Percentiles rank a stretch among this genome's conserved stretches.
phyloP scores from a whole-genome alignment of 2,888 invertebrate genomes.

The Chrysodeixis includens region DNA sequence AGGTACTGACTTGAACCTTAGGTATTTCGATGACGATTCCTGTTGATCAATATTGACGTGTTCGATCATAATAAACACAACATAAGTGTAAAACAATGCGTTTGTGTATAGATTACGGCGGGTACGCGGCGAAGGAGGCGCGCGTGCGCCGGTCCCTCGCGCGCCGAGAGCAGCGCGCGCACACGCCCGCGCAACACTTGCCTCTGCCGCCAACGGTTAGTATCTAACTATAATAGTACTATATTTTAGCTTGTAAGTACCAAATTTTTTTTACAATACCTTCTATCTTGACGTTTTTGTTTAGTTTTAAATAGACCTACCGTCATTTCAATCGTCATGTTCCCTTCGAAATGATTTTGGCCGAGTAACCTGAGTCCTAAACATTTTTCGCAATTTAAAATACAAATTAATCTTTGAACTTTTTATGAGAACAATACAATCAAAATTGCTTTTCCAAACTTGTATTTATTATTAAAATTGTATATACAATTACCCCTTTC shows the following conservation, averaged over 20 bases:
- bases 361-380: no score
- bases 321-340: no score
- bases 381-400: no score
- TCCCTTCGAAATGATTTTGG: no score
- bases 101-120: slow-evolving; percentile 78
- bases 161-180: slow-evolving; percentile 80
- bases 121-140: slow-evolving; percentile 82
- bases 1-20: slow-evolving; percentile 10
- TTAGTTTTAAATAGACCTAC: not conserved
- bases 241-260: not conserved
- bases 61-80: slow-evolving; percentile 36
- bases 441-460: no score
- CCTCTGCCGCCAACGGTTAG: slow-evolving; percentile 82
- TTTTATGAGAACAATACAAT: no score
- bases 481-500: not conserved
- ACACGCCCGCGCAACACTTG: slow-evolving; percentile 76
- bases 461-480: no score
- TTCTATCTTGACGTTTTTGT: not conserved
- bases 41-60: slow-evolving; percentile 41
- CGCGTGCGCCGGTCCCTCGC: slow-evolving; percentile 79
- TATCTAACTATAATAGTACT: no score
- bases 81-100: slow-evolving; percentile 26
- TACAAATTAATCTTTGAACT: no score
- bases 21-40: slow-evolving; percentile 29
- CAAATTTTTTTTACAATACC: not conserved